phyloP scores from a whole-genome alignment of 2,113 vertebrate genomes.

The Lampris megalopsis region DNA sequence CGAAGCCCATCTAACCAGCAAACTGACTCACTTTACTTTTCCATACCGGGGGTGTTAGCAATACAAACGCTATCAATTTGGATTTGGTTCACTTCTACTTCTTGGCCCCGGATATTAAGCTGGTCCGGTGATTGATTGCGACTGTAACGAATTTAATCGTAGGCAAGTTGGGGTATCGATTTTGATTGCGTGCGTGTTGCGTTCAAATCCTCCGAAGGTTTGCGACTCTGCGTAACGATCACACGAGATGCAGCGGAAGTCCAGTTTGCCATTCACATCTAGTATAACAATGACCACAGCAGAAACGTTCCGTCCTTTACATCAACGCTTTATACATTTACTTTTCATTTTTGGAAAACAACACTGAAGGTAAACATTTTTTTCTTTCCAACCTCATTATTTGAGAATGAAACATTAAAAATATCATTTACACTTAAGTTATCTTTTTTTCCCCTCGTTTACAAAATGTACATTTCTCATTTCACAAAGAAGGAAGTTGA shows the following conservation, averaged over 20 bases:
- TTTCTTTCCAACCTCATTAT: constrained; percentile 24
- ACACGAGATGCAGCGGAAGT: no score
- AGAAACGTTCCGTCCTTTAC: constrained; percentile 17
- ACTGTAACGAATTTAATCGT: not conserved
- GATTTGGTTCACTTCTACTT: constrained; percentile 33
- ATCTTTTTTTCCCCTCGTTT: constrained; percentile 63
- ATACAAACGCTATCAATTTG: constrained; percentile 32
- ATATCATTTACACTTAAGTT: constrained; percentile 84
- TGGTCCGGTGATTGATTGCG: constrained; percentile 18
- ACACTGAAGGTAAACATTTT: constrained; percentile 71
- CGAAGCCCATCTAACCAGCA: constrained; percentile 7
- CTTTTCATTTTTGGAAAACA: constrained; percentile 68
- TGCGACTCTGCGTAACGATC: no score
- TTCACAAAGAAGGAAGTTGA: constrained; percentile 83
- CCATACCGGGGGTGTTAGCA: constrained; percentile 1
- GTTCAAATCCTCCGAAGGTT: no score
- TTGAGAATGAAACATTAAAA: constrained; percentile 88
- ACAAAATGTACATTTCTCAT: constrained; percentile 90
- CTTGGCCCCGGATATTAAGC: constrained; percentile 36
- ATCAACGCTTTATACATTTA: constrained; percentile 54
- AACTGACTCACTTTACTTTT: constrained; percentile 13
- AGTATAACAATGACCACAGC: constrained; percentile 10
- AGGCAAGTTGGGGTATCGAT: constrained; percentile 21
- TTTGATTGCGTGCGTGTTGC: not conserved
- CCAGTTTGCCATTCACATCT: not conserved